phyloP scores from a whole-genome alignment of 2,888 invertebrate genomes.

The Pantelozetes paolii region DNA sequence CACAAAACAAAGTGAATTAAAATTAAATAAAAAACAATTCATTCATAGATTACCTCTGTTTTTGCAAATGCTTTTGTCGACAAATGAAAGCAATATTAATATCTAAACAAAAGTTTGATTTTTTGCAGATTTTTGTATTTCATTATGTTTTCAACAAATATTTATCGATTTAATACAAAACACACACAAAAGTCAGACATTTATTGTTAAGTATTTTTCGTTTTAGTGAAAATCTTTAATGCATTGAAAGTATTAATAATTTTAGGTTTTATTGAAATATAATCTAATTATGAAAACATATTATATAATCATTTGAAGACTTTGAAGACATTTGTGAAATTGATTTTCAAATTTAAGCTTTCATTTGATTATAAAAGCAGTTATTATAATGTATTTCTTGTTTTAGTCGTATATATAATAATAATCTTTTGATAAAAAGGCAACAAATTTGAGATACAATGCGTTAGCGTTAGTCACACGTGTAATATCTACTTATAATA shows the following conservation, averaged over 20 bases:
- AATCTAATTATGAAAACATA: no score
- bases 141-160: not conserved
- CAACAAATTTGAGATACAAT: conserved; percentile 29
- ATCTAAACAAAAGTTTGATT: not conserved
- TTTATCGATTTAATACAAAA: not conserved
- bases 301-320: no score
- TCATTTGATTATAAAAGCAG: no score
- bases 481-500: conserved; percentile 34
- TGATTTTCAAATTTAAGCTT: not conserved
- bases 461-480: conserved; percentile 16
- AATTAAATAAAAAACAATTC: conserved; percentile 5
- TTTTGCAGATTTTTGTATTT: not conserved
- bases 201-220: no score
- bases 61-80: not conserved
- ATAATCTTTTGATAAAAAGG: conserved; percentile 10
- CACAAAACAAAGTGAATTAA: conserved; percentile 5
- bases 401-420: conserved; percentile 5
- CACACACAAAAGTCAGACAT: no score
- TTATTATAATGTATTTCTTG: no score
- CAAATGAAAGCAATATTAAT: conserved; percentile 2
- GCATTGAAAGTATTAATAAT: no score
- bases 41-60: conserved; percentile 3
- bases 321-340: no score
- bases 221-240: no score
- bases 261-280: no score